Evolutionary conservation across 2,113 vertebrate species (phyloP).

Genomic region (Haemorhous mexicanus): DNA sequence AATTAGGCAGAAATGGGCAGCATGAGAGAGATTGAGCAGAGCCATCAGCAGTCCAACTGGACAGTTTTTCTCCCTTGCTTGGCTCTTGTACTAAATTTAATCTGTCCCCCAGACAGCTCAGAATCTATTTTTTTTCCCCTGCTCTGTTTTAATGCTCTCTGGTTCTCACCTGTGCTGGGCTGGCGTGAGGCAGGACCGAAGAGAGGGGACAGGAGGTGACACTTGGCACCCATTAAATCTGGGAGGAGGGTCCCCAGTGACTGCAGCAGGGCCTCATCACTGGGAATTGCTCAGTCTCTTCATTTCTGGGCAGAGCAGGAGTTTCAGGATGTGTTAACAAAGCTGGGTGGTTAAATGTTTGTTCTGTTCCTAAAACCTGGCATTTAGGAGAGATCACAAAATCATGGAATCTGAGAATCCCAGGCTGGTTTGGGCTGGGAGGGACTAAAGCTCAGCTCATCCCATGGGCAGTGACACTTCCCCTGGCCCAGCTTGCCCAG

Average conservation of each 20-base stretch:
- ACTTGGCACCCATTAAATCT: background rate
- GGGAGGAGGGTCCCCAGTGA: background rate
- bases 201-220: background rate
- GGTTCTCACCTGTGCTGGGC: background rate
- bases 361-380: fast-evolving
- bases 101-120: background rate
- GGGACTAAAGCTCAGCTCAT: background rate
- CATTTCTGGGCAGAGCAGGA: background rate
- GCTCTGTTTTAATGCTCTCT: background rate
- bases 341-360: background rate
- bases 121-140: background rate
- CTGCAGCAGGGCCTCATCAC: background rate
- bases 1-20: background rate
- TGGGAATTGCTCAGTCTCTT: background rate
- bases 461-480: background rate
- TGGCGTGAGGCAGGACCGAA: background rate
- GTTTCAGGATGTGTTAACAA: background rate
- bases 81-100: background rate
- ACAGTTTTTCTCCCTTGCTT: background rate
- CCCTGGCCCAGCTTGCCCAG: background rate
- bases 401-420: background rate
- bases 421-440: background rate
- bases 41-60: background rate
- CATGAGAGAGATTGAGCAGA: background rate
- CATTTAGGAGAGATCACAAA: background rate